Base-by-base conservation (phyloP, 2,888 invertebrate genomes). In the Tipula lateralis region DNA sequence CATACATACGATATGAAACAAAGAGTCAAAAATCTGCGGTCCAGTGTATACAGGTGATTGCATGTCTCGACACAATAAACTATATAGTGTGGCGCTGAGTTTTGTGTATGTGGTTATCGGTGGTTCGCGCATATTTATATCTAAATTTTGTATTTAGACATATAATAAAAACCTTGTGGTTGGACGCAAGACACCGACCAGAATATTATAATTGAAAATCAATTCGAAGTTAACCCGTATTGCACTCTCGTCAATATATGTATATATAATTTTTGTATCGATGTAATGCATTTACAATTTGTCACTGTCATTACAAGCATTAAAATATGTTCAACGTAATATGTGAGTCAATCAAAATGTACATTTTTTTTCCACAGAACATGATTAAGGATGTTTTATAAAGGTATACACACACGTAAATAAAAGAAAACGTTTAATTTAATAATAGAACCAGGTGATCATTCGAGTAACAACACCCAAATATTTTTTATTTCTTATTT, bases 381-480 rank as follows among this genome's bases (percentile, higher is more conserved):
- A 66, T 66, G 66, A 66, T 66, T 66, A 66, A 66, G 66, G 66
- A 66, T 66, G 66, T 66, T 66, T 24, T 66, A n/a, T n/a, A n/a
- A n/a, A 66, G 19, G 24, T 44, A 44, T 44, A 44, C 66, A 24
- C 12, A 24, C 24, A 24, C 24, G 9, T 19, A 66, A n/a, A n/a
- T 66, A 24, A 66, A 66, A 66, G 19, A 12, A 66, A 66, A 24
- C 9, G 66, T 66, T 44, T 66, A 44, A 44, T 44, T 44, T 44
- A 44, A 66, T 66, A 66, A 66, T 24, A 66, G 66, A 66, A 24
- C 66, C 66, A 66, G 66, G 66, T 66, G 66, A 66, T 66, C 24
- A 66, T 66, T 66, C 66, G 66, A 66, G 66, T 66, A 66, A 66
- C 66, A 66, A 66, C 66, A 66, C 66, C 66, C 66, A 66, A 66